Conservation (phyloP, 2,113 vertebrate species). For the Callocephalon fimbriatum region DNA sequence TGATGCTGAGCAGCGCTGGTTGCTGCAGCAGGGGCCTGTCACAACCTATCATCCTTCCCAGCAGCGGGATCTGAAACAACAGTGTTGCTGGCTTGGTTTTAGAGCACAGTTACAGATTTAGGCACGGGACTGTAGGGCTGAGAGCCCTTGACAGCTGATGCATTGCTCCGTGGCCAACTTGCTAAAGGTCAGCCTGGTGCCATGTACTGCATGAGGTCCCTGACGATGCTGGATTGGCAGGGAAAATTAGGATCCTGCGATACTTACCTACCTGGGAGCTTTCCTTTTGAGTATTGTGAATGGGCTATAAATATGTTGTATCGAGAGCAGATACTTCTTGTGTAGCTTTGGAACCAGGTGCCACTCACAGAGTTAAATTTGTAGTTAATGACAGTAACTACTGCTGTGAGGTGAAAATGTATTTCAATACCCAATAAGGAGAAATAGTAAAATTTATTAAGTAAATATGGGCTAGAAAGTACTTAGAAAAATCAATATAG, state of each 20-base stretch:
- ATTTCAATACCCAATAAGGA: not conserved
- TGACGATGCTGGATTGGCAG: not conserved
- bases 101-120: accelerated
- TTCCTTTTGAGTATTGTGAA: not conserved
- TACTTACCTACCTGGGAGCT: not conserved
- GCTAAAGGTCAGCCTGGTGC: not conserved
- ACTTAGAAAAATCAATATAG: not conserved
- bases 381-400: not conserved
- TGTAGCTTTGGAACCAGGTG: not conserved
- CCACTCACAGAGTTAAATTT: too few species aligned
- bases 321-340: not conserved
- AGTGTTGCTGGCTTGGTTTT: not conserved
- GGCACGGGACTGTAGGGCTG: not conserved
- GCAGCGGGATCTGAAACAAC: too few species aligned
- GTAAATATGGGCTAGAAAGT: not conserved
- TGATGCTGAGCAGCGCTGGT: not conserved
- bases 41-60: not conserved
- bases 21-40: not conserved
- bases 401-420: not conserved
- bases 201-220: accelerated
- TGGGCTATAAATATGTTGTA: accelerated
- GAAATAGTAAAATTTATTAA: not conserved
- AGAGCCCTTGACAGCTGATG: too few species aligned
- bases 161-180: accelerated
- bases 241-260: not conserved